Conservation (phyloP, 2,888 invertebrate species). For the Cordilura impudica region DNA sequence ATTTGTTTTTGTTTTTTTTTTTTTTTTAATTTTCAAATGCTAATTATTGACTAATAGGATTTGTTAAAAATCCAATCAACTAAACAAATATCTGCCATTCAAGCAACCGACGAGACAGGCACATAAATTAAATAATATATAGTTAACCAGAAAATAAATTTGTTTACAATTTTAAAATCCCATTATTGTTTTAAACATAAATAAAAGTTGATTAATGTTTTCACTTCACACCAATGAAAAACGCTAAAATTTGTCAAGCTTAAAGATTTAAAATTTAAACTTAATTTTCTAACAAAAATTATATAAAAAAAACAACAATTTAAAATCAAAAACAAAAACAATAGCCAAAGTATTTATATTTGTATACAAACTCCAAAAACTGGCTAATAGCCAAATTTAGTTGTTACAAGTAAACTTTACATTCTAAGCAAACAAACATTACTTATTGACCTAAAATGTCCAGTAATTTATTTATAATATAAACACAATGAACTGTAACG, state of each 20-base stretch:
- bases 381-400: constrained; percentile 29
- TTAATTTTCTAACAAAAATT: neutral
- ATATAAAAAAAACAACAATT: neutral
- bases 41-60: constrained; percentile 11
- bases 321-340: neutral
- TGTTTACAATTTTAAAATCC: constrained; percentile 5
- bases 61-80: constrained; percentile 21
- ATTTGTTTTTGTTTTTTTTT: neutral
- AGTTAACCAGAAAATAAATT: neutral
- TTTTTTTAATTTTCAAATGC: neutral
- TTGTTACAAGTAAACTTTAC: neutral
- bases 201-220: constrained; percentile 37
- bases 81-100: neutral
- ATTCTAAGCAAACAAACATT: constrained; percentile 8
- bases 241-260: constrained; percentile 40
- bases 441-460: constrained; percentile 29
- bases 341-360: neutral
- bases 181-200: constrained; percentile 1
- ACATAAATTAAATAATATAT: neutral
- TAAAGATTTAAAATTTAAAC: constrained; percentile 24
- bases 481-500: constrained; percentile 12
- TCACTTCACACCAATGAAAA: constrained; percentile 8
- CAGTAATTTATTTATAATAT: constrained; percentile 24
- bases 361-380: neutral
- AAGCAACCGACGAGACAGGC: neutral